These are phyloP conservation scores for Craseonycteris thonglongyai DNA, from an alignment of 2,113 vertebrate species.

Conservation along the genomic window DNA sequence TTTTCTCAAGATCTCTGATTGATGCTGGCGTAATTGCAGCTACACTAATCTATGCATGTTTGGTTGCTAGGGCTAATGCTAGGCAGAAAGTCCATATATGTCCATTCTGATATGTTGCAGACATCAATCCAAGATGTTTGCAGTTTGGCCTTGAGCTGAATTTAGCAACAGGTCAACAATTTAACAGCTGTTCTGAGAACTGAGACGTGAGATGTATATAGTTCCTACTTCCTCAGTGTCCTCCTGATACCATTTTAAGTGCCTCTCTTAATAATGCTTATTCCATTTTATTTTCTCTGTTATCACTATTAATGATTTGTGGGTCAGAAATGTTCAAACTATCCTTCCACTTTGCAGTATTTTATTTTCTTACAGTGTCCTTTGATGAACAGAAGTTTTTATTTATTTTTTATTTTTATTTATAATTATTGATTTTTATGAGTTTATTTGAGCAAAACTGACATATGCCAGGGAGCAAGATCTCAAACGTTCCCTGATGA, in stretches of 20 bases:
- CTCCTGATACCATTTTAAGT: background rate
- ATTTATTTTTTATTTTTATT: too few relatives aligned
- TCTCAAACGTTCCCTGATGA: background rate
- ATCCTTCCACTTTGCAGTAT: background rate
- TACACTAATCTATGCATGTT: background rate
- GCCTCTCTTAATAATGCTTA: background rate
- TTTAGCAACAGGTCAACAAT: background rate
- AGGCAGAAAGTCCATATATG: background rate
- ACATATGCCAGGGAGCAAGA: too few relatives aligned
- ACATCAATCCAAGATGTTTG: background rate
- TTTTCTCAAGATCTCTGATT: background rate
- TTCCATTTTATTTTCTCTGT: background rate
- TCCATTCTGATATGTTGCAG: background rate
- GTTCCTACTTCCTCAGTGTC: too few relatives aligned
- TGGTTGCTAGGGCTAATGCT: too few relatives aligned
- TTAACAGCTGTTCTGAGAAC: background rate
- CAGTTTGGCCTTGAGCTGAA: background rate
- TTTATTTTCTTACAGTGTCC: background rate
- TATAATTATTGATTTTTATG: too few relatives aligned
- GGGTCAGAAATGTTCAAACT: background rate
- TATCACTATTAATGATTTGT: background rate
- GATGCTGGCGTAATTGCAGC: background rate
- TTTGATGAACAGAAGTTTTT: background rate
- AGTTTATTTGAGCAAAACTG: too few relatives aligned
- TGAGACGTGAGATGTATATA: background rate